These are phyloP conservation scores for Peromyscus melanophrys DNA, from an alignment of 2,797 vertebrate species.

Conservation along the genomic window DNA sequence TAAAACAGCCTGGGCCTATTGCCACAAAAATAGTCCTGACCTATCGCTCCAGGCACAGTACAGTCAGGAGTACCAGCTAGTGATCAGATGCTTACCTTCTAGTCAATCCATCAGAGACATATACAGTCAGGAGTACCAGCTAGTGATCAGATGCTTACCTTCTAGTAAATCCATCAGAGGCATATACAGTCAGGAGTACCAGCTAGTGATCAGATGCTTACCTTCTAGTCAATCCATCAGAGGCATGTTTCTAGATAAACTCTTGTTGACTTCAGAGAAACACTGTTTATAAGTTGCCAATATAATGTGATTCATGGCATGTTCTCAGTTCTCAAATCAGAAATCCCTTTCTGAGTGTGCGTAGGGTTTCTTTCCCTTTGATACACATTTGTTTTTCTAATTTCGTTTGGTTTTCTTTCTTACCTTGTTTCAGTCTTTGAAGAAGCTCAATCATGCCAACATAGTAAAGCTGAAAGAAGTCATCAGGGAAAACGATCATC, in stretches of 20 bases:
- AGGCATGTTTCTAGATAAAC: slow-evolving; percentile 15
- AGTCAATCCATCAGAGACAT: no score
- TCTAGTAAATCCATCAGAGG: no score
- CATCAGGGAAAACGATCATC: slow-evolving; percentile 92
- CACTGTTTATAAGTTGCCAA: neutral
- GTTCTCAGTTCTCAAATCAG: neutral
- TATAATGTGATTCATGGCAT: slow-evolving; percentile 17
- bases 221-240: neutral
- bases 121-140: no score
- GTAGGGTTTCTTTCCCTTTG: slow-evolving; percentile 41
- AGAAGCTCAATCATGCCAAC: slow-evolving; percentile 93
- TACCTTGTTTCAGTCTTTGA: slow-evolving; percentile 89
- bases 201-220: neutral
- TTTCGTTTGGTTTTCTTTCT: slow-evolving; percentile 60
- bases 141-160: no score
- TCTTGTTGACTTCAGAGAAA: slow-evolving; percentile 53
- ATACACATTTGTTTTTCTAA: slow-evolving; percentile 31
- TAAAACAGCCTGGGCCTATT: neutral
- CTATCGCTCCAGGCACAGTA: neutral
- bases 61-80: neutral
- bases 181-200: neutral
- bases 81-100: neutral
- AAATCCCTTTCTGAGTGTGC: neutral
- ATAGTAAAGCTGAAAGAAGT: slow-evolving; percentile 93
- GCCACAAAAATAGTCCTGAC: neutral